These are phyloP conservation scores for Chrysoperla carnea DNA, from an alignment of 1,140 invertebrate species.

Conservation along the genomic window DNA sequence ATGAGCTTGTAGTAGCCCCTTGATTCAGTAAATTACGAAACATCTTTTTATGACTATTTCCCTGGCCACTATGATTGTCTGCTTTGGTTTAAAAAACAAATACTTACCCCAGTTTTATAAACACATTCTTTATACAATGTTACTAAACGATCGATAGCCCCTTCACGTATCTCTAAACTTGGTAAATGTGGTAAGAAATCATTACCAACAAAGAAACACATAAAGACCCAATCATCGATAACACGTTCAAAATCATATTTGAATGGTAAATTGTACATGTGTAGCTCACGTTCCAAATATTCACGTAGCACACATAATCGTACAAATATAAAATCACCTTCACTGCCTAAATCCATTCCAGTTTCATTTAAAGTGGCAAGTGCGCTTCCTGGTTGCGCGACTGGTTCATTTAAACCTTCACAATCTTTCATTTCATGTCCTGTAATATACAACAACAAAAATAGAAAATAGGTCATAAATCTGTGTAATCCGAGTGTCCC, in stretches of 20 bases:
- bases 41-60: too few relatives aligned
- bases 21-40: too few relatives aligned
- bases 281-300: constrained; percentile 81
- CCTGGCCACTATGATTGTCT: too few relatives aligned
- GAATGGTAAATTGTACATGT: constrained; percentile 89
- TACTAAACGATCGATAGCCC: constrained; percentile 90
- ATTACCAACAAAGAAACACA: constrained; percentile 99
- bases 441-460: constrained; percentile 14
- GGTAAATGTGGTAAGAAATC: constrained; percentile 98
- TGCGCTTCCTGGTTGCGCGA: too few relatives aligned
- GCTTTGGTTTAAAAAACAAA: too few relatives aligned
- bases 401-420: constrained; percentile 39
- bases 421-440: constrained; percentile 96
- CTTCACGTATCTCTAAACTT: constrained; percentile 94
- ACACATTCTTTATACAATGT: constrained; percentile 90
- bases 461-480: neutral
- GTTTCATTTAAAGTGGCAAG: constrained; percentile 25
- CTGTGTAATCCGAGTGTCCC: neutral
- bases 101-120: constrained; percentile 66
- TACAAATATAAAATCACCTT: constrained; percentile 78
- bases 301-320: constrained; percentile 84
- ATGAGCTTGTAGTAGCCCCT: too few relatives aligned
- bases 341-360: constrained; percentile 39
- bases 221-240: constrained; percentile 98
- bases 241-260: constrained; percentile 76